A percentile compares a stretch with the other conserved stretches of the same genome.
phyloP scores from a whole-genome alignment of 1,140 invertebrate genomes.

The Aplysia californica region DNA sequence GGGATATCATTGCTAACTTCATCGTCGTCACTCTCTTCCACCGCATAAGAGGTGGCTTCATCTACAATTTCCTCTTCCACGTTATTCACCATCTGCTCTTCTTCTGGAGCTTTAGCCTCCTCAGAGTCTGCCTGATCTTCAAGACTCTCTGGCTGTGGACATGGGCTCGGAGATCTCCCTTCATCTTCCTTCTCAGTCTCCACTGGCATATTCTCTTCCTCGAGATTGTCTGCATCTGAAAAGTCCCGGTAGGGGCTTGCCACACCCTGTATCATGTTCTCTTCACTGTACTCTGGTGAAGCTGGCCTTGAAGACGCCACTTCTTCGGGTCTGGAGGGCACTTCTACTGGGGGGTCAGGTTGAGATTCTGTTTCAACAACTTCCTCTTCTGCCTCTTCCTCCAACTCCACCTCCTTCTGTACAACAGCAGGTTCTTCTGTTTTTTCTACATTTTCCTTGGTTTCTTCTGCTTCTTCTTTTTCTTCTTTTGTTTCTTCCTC shows the following conservation, averaged over 20 bases:
- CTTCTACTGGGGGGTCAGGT: too few species aligned
- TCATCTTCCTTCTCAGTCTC: conserved; percentile 15
- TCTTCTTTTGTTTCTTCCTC: conserved; percentile 34
- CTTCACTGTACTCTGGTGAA: conserved; percentile 24
- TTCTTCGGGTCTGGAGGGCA: too few species aligned
- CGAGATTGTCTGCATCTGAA: conserved; percentile 27
- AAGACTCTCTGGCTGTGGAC: conserved; percentile 9
- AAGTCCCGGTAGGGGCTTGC: conserved; percentile 37
- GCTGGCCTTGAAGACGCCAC: neutral
- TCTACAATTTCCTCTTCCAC: conserved; percentile 24
- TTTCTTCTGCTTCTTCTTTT: conserved; percentile 27
- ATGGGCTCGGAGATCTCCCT: conserved; percentile 4
- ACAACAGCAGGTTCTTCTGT: too few species aligned
- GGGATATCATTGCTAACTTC: conserved; percentile 41
- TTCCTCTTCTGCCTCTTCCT: too few species aligned
- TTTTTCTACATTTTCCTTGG: too few species aligned
- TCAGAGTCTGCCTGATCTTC: neutral
- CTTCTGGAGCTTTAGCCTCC: neutral
- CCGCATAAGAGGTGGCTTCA: conserved; percentile 11
- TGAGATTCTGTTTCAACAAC: too few species aligned
- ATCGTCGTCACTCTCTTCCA: conserved; percentile 25
- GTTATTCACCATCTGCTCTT: conserved; percentile 9
- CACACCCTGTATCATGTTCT: conserved; percentile 33
- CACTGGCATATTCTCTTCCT: conserved; percentile 13
- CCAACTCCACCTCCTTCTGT: too few species aligned